Evolutionary conservation across 1,140 invertebrate species (phyloP).

Genomic region (Brachionus angularis): DNA sequence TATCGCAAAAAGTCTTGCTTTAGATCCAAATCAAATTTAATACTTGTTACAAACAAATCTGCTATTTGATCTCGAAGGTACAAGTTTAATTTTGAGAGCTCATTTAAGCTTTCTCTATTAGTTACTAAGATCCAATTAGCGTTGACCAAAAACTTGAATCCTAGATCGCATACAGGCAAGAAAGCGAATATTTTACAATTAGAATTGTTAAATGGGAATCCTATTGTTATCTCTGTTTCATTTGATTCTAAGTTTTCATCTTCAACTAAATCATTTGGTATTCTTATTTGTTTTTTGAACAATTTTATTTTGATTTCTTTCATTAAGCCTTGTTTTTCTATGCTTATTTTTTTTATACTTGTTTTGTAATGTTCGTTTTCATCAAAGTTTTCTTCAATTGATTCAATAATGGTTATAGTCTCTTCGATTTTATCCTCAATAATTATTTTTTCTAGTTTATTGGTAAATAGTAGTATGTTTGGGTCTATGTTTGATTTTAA

Average conservation of each 20-base stretch:
- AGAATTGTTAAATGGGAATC: neutral
- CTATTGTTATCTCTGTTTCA: neutral
- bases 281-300: slow-evolving; percentile 4
- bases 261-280: neutral
- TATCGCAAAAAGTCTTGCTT: slow-evolving; percentile 6
- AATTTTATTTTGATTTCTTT: slow-evolving; percentile 2
- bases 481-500: slow-evolving; percentile 7
- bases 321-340: too few relatives aligned
- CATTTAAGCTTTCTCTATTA: slow-evolving; percentile 1
- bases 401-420: neutral
- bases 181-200: slow-evolving; percentile 11
- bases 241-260: neutral
- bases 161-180: slow-evolving; percentile 27
- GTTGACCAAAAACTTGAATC: slow-evolving; percentile 31
- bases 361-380: neutral
- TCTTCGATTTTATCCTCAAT: slow-evolving; percentile 1
- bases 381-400: neutral
- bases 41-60: neutral
- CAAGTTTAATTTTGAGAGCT: neutral
- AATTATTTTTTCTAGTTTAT: slow-evolving; percentile 11
- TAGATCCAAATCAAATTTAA: neutral
- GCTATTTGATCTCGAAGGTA: slow-evolving; percentile 18
- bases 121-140: slow-evolving; percentile 11
- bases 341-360: neutral
- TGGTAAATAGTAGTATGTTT: slow-evolving; percentile 20